Base-by-base conservation (phyloP, 92 coral and sea anemone species). In the Zoanthus solanderi region DNA sequence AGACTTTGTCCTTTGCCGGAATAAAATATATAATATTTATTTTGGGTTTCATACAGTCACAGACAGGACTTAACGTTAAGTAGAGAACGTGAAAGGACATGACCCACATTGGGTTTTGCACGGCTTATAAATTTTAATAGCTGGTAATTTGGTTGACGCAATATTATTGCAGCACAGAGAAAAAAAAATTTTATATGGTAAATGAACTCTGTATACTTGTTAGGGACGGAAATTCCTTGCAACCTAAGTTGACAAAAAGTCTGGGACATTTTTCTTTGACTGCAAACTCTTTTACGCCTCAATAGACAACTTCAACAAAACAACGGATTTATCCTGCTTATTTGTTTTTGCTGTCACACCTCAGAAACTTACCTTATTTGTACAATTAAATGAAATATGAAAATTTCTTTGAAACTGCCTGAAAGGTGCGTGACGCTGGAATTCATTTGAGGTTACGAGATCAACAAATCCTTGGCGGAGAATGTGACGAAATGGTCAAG, bases 351-450 rank as follows among this genome's bases (percentile, higher is more conserved):
- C 58, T 65, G 58, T 58, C 18, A 65, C 85, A 18, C 74, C 45
- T 67, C 57, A 18, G 73, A 16, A 44, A 46, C 63, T 67, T 66
- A 46, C 8, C 5, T 7, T 52, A 75, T 47, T 81, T 66, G 58
- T 23, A 46, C 74, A 65, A 11, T 58, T 5, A 66, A 81, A 81
- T 29, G 61, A 66, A 65, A 81, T 81, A 47, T 66, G 75, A 80
- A 80, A 81, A 46, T 47, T 81, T 66, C 7, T 63, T 44, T 6
- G 8, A 30, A 61, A 45, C 74, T 23, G n/a, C 44, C 4, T 47
- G n/a, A 8, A 76, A 47, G 10, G 45, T 10, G 34, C 23, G 69
- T 31, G 46, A 69, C 17, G 34, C 15, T 77, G 29, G 42, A 28
- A 16, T 44, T 65, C 44, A 30, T 10, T 14, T 46, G 45, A 66